phyloP scores from a whole-genome alignment of 2,888 invertebrate species.

The Mythimna impura region DNA sequence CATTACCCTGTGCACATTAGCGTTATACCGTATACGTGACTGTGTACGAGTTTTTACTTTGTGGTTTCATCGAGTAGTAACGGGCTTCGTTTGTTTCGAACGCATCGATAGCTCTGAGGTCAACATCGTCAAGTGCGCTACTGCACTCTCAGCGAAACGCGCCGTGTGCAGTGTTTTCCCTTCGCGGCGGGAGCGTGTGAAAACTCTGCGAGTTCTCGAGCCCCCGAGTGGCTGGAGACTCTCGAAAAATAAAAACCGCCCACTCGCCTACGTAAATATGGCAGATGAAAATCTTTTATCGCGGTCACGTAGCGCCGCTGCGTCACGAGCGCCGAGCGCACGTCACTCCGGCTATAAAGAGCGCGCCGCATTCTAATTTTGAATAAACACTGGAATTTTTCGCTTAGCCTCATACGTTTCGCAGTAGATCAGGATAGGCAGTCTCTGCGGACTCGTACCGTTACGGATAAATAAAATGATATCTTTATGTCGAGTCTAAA shows the following conservation, averaged over 20 bases:
- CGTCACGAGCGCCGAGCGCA: conserved; percentile 88
- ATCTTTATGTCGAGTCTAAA: conserved; percentile 83
- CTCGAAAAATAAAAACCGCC: conserved; percentile 90
- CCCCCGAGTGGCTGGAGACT: conserved; percentile 81
- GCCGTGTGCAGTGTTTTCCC: conserved; percentile 76
- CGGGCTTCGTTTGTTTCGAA: conserved; percentile 72
- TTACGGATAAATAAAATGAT: conserved; percentile 78
- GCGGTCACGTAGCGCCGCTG: conserved; percentile 89
- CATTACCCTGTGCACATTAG: conserved; percentile 83
- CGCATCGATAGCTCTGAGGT: conserved; percentile 78
- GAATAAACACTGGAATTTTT: conserved; percentile 87
- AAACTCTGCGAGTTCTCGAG: conserved; percentile 81
- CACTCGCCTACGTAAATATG: conserved; percentile 90
- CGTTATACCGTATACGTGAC: conserved; percentile 77
- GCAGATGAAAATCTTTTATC: conserved; percentile 91
- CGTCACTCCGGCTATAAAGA: conserved; percentile 89
- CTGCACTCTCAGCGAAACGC: conserved; percentile 61
- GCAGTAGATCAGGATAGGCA: conserved; percentile 76
- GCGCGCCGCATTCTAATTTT: conserved; percentile 88
- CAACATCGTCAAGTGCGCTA: conserved; percentile 71
- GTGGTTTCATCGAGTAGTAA: conserved; percentile 75
- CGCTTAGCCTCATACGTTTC: conserved; percentile 77
- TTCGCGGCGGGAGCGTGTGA: conserved; percentile 82
- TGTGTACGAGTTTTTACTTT: conserved; percentile 77
- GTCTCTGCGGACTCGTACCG: conserved; percentile 76